These are phyloP conservation scores for Syngnathus rostellatus DNA, from an alignment of 2,797 vertebrate species.

Conservation along the genomic window DNA sequence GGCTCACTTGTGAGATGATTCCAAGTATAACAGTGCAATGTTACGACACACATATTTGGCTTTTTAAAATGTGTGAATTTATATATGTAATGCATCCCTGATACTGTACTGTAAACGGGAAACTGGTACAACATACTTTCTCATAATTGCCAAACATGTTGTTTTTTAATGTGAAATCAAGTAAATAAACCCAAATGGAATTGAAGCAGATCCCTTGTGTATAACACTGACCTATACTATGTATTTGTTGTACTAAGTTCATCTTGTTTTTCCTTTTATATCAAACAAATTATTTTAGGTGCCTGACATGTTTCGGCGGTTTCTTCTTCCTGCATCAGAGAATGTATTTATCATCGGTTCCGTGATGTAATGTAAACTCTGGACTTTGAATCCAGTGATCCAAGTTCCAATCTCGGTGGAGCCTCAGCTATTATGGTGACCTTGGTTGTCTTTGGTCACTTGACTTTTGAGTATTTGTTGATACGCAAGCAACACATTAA, in stretches of 20 bases:
- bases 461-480: too few relatives aligned
- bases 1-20: background rate
- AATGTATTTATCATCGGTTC: background rate
- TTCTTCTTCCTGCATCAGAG: too few relatives aligned
- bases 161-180: slow-evolving; percentile 1
- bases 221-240: too few relatives aligned
- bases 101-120: background rate
- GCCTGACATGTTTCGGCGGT: too few relatives aligned
- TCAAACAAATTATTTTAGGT: too few relatives aligned
- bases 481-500: too few relatives aligned
- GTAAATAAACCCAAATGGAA: background rate
- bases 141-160: background rate
- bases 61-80: slow-evolving; percentile 4
- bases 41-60: background rate
- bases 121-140: background rate
- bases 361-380: background rate
- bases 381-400: background rate
- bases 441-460: too few relatives aligned
- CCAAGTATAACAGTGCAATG: background rate
- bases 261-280: too few relatives aligned
- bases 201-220: background rate
- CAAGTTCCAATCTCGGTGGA: background rate
- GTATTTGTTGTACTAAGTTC: too few relatives aligned
- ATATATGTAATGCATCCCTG: background rate
- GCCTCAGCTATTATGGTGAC: too few relatives aligned